A percentile compares a stretch with the other conserved stretches of the same genome.
These are phyloP conservation scores for Saturnia pavonia DNA, from an alignment of 2,888 invertebrate genomes.

Conservation along the genomic window DNA sequence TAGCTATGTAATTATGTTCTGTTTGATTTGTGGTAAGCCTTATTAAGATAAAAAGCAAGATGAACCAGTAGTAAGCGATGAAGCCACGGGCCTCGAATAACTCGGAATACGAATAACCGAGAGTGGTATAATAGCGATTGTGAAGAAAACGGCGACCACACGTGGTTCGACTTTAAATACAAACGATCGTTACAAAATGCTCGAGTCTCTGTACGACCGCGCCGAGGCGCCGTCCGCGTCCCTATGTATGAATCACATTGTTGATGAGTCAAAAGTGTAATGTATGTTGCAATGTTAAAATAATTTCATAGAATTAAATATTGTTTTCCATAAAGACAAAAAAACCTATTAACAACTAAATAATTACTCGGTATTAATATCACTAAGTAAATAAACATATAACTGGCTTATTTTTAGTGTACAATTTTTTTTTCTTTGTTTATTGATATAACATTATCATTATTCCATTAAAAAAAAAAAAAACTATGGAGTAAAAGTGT, in stretches of 20 bases:
- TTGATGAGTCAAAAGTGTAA: constrained; percentile 18
- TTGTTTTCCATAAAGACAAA: constrained; percentile 26
- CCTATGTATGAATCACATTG: constrained; percentile 16
- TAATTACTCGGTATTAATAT: background rate
- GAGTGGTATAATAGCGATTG: constrained; percentile 45
- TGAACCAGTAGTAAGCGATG: constrained; percentile 52
- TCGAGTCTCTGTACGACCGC: too few species aligned
- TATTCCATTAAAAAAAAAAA: constrained; percentile 43
- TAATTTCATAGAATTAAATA: constrained; percentile 14
- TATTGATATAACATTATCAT: constrained; percentile 24
- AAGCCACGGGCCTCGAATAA: constrained; percentile 49
- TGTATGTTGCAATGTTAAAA: constrained; percentile 6
- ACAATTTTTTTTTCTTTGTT: background rate
- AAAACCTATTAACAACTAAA: background rate
- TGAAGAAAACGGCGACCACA: constrained; percentile 50
- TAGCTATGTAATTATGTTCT: background rate
- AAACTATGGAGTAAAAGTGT: constrained; percentile 54
- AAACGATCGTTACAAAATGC: constrained; percentile 17
- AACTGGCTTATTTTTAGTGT: too few species aligned
- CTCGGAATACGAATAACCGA: constrained; percentile 48
- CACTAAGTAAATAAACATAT: too few species aligned
- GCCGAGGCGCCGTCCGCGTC: background rate
- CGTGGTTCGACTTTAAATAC: constrained; percentile 29
- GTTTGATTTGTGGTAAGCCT: constrained; percentile 40
- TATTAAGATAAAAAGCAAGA: constrained; percentile 54